A percentile compares a stretch with the other conserved stretches of the same genome.
Evolutionary conservation across 2,113 vertebrate species (phyloP).

Genomic region (Leptocoma aspasia): DNA sequence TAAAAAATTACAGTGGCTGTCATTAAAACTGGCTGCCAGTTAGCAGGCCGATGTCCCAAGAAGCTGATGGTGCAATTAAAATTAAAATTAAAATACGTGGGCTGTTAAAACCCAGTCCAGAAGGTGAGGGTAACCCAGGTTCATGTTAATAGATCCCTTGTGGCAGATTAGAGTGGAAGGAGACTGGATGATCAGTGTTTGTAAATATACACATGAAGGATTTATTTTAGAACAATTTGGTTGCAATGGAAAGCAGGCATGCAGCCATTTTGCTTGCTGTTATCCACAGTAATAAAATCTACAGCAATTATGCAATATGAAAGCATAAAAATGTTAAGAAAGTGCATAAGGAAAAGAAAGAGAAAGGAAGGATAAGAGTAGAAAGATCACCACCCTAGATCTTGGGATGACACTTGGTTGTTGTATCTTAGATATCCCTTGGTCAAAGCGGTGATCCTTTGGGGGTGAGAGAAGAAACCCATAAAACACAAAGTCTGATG

Average conservation of each 20-base stretch:
- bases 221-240: background rate
- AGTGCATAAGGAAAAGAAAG: background rate
- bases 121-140: background rate
- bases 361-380: background rate
- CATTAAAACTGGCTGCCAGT: background rate
- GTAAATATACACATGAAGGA: no score
- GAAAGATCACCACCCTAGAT: background rate
- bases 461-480: background rate
- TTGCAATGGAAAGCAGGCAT: background rate
- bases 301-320: no score
- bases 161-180: rapidly evolving
- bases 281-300: background rate
- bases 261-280: background rate
- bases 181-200: background rate
- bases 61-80: background rate
- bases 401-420: background rate
- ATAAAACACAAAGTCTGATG: background rate
- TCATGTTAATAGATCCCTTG: background rate
- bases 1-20: background rate
- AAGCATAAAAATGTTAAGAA: background rate
- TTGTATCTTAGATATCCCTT: background rate
- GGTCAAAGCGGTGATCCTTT: background rate
- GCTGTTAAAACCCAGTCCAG: background rate
- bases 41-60: background rate
- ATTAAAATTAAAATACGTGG: background rate